Base-by-base conservation (phyloP, 2,797 vertebrate species). In the Meriones psammophilus region DNA sequence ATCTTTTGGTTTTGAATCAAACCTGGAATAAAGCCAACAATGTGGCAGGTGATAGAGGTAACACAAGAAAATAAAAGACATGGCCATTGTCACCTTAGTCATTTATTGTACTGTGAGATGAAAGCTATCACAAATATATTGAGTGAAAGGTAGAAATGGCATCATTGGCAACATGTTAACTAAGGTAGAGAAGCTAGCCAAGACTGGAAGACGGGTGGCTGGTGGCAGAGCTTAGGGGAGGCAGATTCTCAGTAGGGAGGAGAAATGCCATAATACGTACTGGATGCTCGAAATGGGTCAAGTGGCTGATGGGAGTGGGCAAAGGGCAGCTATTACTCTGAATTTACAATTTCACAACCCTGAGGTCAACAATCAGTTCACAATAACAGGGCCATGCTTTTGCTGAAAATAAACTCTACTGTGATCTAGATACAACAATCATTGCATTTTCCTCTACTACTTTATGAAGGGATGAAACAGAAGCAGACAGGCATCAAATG, bases 181-280 rank as follows among this genome's bases (percentile, higher is more conserved):
- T 12, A 92, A 0, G 10, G 12, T 3, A 28, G 42, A 30, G 17
- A 28, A 33, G 30, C 30, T 22, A 3, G 4, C 1, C 14, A 71
- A 30, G 22, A n/a, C 74, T n/a, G 42, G 15, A 64, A 42, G 46
- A 89, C 6, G 2, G 0, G 0, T 4, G 0, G 24, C 26, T 33
- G 2, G 42, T 24, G 12, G 12, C 24, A 30, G 15, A 36, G 0
- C 13, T 6, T 81, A 24, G 36, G 33, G 33, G 79, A 42, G 54
- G 22, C 13, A 24, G 2, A 28, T 10, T 80, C 0, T 33, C 6
- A 13, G 18, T n/a, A 1, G 22, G 14, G 15, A 4, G 17, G 88
- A 36, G 15, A 87, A 42, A 1, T 10, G 1, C 15, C 14, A 4
- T 8, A 4, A 26, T 54, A 8, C 10, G 1, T 10, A 1, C 5